A percentile compares a stretch with the other conserved stretches of the same genome.
phyloP scores from a whole-genome alignment of 2,113 vertebrate species.

The Gorsachius goisagi region DNA sequence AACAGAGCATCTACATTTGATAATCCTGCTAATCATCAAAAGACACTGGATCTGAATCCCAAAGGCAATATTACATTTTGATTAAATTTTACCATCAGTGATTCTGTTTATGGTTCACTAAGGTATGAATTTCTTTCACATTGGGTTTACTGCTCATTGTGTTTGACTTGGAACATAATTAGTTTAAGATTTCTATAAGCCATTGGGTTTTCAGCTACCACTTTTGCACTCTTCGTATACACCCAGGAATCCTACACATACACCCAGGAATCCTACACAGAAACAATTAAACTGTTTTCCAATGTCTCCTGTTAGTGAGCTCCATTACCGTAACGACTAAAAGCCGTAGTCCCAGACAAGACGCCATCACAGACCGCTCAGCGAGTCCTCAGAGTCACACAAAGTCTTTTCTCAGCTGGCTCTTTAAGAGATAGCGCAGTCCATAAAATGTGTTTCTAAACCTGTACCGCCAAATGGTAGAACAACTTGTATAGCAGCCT shows the following conservation, averaged over 20 bases:
- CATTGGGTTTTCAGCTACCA: conserved; percentile 38
- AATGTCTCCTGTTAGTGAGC: not conserved
- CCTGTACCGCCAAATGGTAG: not conserved
- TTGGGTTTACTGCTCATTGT: conserved; percentile 31
- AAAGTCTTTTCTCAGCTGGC: not conserved
- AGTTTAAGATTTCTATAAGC: conserved; percentile 9
- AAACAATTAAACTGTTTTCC: not conserved
- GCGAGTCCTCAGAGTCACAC: not conserved
- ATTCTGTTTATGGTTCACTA: conserved; percentile 54
- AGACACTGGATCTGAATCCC: conserved; percentile 16
- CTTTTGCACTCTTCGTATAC: not conserved
- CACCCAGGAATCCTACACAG: not conserved
- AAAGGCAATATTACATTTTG: conserved; percentile 53
- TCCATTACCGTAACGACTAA: accelerated
- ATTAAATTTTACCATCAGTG: conserved; percentile 59
- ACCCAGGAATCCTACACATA: not conserved
- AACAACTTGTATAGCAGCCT: not conserved
- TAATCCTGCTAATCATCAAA: conserved; percentile 52
- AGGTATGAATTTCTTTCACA: conserved; percentile 59
- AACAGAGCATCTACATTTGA: conserved; percentile 19
- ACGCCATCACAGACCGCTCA: not conserved
- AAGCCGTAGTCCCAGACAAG: not conserved
- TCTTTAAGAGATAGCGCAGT: not conserved
- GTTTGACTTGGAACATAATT: conserved; percentile 55
- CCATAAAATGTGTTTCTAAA: accelerated